Percentiles rank a stretch among this genome's conserved stretches.
phyloP scores from a whole-genome alignment of 2,113 vertebrate genomes.

The Ardeotis arabs region DNA sequence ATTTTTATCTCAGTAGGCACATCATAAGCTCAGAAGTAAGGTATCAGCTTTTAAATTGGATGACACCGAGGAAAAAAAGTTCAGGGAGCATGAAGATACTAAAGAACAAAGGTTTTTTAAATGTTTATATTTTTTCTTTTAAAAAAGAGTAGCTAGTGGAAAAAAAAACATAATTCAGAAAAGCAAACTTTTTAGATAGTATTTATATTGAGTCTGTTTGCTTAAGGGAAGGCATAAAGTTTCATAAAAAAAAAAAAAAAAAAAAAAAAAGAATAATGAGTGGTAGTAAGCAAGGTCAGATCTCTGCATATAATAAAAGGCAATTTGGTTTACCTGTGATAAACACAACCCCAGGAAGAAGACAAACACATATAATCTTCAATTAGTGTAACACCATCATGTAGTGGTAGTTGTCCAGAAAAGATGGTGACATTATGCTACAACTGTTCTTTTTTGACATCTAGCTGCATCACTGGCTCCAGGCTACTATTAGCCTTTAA shows the following conservation, averaged over 20 bases:
- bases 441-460: background rate
- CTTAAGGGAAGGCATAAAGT: background rate
- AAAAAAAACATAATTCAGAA: background rate
- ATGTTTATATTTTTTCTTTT: background rate
- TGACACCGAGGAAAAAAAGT: background rate
- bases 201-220: background rate
- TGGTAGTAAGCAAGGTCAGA: background rate
- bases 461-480: background rate
- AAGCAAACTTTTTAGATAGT: background rate
- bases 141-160: background rate
- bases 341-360: background rate
- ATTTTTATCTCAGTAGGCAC: slow-evolving; percentile 34
- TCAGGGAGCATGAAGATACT: background rate
- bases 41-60: background rate
- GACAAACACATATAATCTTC: background rate
- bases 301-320: background rate
- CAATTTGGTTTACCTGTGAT: background rate
- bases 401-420: background rate
- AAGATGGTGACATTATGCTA: background rate
- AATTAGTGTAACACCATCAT: background rate
- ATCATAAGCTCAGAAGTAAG: slow-evolving; percentile 2
- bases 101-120: background rate
- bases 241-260: background rate
- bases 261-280: background rate
- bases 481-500: background rate